Evolutionary conservation across 2,888 invertebrate species (phyloP).

Genomic region (Nomada hirtipes): DNA sequence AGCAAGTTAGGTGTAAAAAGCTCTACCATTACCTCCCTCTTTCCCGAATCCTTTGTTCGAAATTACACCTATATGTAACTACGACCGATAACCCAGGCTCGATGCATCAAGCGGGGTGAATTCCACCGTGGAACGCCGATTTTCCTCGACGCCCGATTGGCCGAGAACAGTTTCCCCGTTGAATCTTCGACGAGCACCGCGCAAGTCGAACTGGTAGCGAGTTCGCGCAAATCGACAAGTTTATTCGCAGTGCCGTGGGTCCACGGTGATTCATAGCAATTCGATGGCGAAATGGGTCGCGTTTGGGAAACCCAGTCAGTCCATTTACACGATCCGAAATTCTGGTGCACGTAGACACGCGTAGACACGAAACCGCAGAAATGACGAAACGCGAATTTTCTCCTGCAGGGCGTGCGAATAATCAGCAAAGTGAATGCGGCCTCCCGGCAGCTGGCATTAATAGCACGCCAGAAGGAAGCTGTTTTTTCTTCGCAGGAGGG

Average conservation of each 20-base stretch:
- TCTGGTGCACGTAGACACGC: background rate
- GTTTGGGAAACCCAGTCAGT: conserved; percentile 51
- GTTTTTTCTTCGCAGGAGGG: background rate
- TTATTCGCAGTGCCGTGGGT: conserved; percentile 19
- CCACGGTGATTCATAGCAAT: conserved; percentile 55
- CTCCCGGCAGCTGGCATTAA: conserved; percentile 34
- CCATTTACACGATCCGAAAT: conserved; percentile 33
- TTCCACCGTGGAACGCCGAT: background rate
- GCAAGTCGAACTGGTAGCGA: background rate
- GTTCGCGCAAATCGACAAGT: conserved; percentile 46
- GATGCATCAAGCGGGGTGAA: background rate
- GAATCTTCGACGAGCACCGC: background rate
- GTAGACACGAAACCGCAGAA: conserved; percentile 28
- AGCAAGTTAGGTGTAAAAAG: too few relatives aligned
- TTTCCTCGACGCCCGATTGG: background rate
- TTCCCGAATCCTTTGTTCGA: background rate
- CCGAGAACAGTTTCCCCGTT: too few relatives aligned
- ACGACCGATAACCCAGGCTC: background rate
- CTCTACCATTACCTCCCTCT: too few relatives aligned
- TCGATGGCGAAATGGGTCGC: conserved; percentile 34
- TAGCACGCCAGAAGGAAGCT: conserved; percentile 8
- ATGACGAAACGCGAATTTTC: conserved; percentile 58
- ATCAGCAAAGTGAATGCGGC: conserved; percentile 32
- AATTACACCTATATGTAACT: background rate
- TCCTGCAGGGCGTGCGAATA: conserved; percentile 27